A percentile compares a stretch with the other conserved stretches of the same genome.
phyloP scores from a whole-genome alignment of 2,797 vertebrate genomes.

The Nothura maculosa region DNA sequence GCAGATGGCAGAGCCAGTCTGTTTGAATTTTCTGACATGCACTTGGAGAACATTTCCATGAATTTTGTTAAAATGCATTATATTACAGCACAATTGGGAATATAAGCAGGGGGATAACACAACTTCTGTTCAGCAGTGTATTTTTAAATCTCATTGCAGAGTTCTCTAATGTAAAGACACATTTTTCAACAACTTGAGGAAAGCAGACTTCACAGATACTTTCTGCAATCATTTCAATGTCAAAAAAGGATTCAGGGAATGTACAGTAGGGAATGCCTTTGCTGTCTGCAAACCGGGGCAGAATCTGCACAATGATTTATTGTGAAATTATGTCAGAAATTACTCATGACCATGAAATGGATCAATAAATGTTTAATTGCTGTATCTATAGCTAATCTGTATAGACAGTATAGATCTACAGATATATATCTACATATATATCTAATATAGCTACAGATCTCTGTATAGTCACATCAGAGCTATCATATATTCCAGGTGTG shows the following conservation, averaged over 20 bases:
- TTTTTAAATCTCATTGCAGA: constrained; percentile 44
- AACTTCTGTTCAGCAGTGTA: constrained; percentile 52
- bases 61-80: constrained; percentile 72
- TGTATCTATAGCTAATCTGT: not conserved
- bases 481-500: not conserved
- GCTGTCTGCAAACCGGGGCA: not conserved
- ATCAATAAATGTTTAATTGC: not conserved
- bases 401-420: too few relatives aligned
- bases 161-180: not conserved
- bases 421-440: too few relatives aligned
- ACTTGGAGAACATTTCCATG: constrained; percentile 69
- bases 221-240: not conserved
- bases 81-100: constrained; percentile 64
- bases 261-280: not conserved
- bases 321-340: not conserved
- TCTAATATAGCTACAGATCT: rapidly evolving
- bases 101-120: constrained; percentile 46
- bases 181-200: not conserved
- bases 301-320: not conserved
- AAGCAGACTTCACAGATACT: not conserved
- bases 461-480: not conserved
- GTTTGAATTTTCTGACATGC: constrained; percentile 76
- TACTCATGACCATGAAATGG: not conserved
- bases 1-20: constrained; percentile 78
- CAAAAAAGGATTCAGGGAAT: not conserved